Percentiles rank a stretch among this genome's conserved stretches.
phyloP scores from a whole-genome alignment of 1,140 invertebrate genomes.

The Ptiloglossa arizonensis region DNA sequence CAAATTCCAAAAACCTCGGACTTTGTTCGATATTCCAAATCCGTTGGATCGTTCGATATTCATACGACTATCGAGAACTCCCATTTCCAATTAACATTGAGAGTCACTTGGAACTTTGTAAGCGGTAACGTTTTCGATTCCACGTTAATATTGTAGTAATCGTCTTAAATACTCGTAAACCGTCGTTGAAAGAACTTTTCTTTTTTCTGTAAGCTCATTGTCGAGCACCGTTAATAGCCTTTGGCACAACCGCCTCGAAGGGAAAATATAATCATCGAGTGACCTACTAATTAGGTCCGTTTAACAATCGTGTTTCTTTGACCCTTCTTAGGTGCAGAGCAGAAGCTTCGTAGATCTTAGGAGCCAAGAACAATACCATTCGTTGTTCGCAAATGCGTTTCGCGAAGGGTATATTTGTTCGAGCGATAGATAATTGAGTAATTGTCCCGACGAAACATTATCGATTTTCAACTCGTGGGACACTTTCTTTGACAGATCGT shows the following conservation, averaged over 20 bases:
- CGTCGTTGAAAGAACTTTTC: background rate
- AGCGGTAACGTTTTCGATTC: background rate
- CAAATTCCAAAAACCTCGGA: too few species aligned
- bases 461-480: background rate
- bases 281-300: slow-evolving; percentile 32
- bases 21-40: too few species aligned
- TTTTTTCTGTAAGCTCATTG: background rate
- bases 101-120: too few species aligned
- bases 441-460: background rate
- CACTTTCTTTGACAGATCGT: too few species aligned
- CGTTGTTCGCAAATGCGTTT: background rate
- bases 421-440: background rate
- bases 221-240: slow-evolving; percentile 1
- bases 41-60: too few species aligned
- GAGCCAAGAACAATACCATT: background rate
- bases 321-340: background rate
- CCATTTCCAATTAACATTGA: too few species aligned
- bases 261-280: slow-evolving; percentile 32
- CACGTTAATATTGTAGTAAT: background rate
- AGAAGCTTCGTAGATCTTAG: background rate
- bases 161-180: background rate
- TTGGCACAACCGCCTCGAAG: background rate
- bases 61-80: too few species aligned
- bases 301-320: slow-evolving; percentile 25
- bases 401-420: background rate